Evolutionary conservation across 2,888 invertebrate genomes (phyloP).

Genomic region (Cremastinae sp.): DNA sequence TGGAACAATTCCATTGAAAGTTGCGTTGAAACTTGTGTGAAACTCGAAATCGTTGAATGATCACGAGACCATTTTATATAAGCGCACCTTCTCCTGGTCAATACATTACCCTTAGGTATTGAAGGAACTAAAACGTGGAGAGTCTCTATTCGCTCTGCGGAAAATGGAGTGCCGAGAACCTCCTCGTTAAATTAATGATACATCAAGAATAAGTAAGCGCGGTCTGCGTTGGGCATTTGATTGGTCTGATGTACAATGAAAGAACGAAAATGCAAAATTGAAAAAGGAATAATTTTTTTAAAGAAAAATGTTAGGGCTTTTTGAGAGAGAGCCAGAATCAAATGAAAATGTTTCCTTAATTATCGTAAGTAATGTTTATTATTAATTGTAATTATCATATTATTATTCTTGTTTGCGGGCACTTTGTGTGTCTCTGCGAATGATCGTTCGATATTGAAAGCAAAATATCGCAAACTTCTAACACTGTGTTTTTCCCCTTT

Average conservation of each 20-base stretch:
- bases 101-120: not conserved
- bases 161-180: not conserved
- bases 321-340: not conserved
- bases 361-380: not conserved
- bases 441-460: conserved; percentile 25
- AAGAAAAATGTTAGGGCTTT: not conserved
- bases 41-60: not conserved
- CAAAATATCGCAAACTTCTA: conserved; percentile 70
- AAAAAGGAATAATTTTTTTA: conserved; percentile 1
- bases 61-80: not conserved
- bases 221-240: conserved; percentile 76
- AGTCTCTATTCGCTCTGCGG: no score
- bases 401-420: conserved; percentile 25
- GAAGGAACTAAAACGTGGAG: not conserved
- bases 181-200: not conserved
- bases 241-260: conserved; percentile 71
- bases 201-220: not conserved
- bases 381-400: not conserved
- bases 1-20: no score
- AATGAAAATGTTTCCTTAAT: conserved; percentile 12
- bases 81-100: not conserved
- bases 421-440: conserved; percentile 34
- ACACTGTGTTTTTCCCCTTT: conserved; percentile 80
- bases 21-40: not conserved
- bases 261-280: not conserved